These are phyloP conservation scores for Acromyrmex echinatior DNA, from an alignment of 1,140 invertebrate genomes.

Conservation along the genomic window DNA sequence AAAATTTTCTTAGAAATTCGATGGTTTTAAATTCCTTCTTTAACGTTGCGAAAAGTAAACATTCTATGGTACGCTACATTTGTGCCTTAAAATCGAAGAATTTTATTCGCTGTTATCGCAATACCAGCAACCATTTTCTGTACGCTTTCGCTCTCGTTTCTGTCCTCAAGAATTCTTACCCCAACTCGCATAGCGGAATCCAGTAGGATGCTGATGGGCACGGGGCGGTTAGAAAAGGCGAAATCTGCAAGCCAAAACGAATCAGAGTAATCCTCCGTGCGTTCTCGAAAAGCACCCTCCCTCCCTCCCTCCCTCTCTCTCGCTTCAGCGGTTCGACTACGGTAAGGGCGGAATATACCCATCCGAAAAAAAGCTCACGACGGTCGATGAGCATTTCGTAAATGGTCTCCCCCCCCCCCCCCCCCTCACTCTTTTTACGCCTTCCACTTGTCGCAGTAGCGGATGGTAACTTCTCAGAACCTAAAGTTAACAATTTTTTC, in stretches of 20 bases:
- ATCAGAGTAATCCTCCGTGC: slow-evolving; percentile 85
- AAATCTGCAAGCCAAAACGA: slow-evolving; percentile 87
- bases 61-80: neutral
- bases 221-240: slow-evolving; percentile 78
- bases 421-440: neutral
- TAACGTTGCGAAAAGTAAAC: neutral
- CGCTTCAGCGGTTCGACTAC: slow-evolving; percentile 34
- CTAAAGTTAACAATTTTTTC: slow-evolving; percentile 30
- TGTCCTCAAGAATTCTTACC: slow-evolving; percentile 27
- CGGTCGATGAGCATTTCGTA: slow-evolving; percentile 86
- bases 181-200: slow-evolving; percentile 42
- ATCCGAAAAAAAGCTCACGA: slow-evolving; percentile 70
- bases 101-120: slow-evolving; percentile 60
- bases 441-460: slow-evolving; percentile 52
- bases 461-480: slow-evolving; percentile 11
- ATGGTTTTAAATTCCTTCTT: slow-evolving; percentile 13
- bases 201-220: slow-evolving; percentile 64
- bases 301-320: slow-evolving; percentile 47
- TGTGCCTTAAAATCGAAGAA: slow-evolving; percentile 43
- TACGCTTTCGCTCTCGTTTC: slow-evolving; percentile 15
- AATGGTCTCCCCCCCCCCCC: slow-evolving; percentile 78
- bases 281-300: slow-evolving; percentile 80
- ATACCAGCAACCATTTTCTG: slow-evolving; percentile 44
- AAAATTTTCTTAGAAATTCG: slow-evolving; percentile 12
- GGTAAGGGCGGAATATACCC: slow-evolving; percentile 52